These are phyloP conservation scores for Furcifer pardalis DNA, from an alignment of 2,797 vertebrate genomes.

Conservation along the genomic window DNA sequence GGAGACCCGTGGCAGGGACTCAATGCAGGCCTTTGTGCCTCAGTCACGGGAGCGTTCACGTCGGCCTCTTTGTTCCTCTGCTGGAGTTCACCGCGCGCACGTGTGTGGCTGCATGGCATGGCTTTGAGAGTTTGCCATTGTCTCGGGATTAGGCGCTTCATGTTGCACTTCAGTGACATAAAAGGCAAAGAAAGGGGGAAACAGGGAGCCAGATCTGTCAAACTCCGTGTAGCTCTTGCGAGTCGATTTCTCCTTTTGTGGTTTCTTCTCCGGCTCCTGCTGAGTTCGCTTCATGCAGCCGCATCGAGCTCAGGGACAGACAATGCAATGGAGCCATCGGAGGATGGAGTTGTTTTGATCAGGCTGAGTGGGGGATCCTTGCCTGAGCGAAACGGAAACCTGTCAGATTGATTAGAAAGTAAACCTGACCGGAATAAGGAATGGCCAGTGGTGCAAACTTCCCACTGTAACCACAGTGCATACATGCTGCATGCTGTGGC, in stretches of 20 bases:
- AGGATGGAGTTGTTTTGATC: background rate
- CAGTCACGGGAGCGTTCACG: background rate
- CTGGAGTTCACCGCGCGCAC: background rate
- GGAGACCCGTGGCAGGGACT: background rate
- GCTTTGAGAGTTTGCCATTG: background rate
- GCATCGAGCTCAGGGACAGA: background rate
- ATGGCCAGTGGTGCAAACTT: background rate
- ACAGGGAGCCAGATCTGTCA: background rate
- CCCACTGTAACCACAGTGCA: no score
- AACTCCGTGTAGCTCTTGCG: background rate
- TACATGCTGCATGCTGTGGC: no score
- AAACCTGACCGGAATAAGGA: background rate
- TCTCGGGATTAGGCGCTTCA: background rate
- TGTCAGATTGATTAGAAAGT: background rate
- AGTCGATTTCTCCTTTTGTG: background rate
- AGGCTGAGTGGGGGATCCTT: background rate
- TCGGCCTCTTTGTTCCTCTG: background rate
- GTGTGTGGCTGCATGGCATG: background rate
- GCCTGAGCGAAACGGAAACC: background rate
- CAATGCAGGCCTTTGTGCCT: background rate
- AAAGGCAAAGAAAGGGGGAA: constrained; percentile 2
- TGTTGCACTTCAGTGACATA: constrained; percentile 6
- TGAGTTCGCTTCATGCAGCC: background rate
- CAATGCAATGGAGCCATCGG: background rate
- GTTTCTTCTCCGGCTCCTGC: background rate